Conservation (phyloP, 2,888 invertebrate species). For the Dasysyrphus tricinctus region DNA sequence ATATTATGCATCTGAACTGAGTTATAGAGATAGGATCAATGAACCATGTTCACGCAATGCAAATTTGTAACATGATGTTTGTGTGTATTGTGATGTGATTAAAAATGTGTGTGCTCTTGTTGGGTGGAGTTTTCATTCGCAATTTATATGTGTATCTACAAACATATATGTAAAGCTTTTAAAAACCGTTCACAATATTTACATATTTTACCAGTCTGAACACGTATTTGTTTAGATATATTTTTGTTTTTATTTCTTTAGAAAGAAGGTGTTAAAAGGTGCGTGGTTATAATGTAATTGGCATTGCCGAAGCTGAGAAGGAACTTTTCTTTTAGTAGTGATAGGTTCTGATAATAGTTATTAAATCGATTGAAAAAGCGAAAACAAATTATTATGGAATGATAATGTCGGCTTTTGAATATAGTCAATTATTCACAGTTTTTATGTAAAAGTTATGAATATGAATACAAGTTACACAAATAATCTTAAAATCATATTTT, state of each 20-base stretch:
- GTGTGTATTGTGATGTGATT: conserved; percentile 53
- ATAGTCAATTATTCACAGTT: neutral
- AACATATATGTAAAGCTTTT: neutral
- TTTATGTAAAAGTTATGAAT: neutral
- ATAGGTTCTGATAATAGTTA: neutral
- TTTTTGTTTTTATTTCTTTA: neutral
- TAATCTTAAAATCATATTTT: neutral
- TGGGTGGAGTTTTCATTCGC: conserved; percentile 31
- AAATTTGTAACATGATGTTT: conserved; percentile 67
- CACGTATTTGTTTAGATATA: neutral
- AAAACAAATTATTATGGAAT: neutral
- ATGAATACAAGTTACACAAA: neutral
- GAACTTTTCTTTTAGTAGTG: neutral
- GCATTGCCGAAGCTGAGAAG: neutral
- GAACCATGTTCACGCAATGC: conserved; percentile 67
- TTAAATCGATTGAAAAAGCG: neutral
- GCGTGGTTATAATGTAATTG: neutral
- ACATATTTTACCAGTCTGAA: neutral
- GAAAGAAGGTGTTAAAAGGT: neutral
- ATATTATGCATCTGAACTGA: conserved; percentile 28
- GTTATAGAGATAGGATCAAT: conserved; percentile 64
- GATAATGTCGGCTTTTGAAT: too few species aligned
- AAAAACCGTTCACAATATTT: neutral
- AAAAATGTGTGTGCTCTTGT: conserved; percentile 50
- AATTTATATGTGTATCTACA: neutral